Percentiles rank a stretch among this genome's conserved stretches.
Conservation (phyloP, 2,888 invertebrate species). For the Nasonovia ribisnigri region DNA sequence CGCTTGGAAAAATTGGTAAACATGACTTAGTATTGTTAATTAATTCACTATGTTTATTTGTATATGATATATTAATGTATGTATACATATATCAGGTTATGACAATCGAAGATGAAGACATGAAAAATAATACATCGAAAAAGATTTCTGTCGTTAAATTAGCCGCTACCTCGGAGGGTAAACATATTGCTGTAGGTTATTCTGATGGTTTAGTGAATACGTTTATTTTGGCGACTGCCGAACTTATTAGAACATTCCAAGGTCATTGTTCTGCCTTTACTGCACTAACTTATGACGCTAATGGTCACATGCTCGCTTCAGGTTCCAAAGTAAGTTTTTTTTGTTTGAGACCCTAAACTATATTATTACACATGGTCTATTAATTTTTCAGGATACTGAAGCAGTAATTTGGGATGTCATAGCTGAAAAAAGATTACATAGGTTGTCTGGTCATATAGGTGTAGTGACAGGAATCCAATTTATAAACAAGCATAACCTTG, state of each 20-base stretch:
- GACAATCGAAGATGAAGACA: constrained; percentile 62
- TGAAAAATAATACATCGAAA: constrained; percentile 55
- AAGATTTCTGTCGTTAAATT: constrained; percentile 52
- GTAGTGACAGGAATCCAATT: constrained; percentile 86
- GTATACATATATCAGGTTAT: constrained; percentile 40
- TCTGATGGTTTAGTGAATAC: constrained; percentile 88
- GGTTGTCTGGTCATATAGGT: constrained; percentile 93
- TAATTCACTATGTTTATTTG: not conserved
- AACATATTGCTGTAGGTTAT: constrained; percentile 89
- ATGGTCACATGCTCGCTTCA: constrained; percentile 88
- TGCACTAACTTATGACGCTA: constrained; percentile 83
- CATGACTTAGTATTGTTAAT: not conserved
- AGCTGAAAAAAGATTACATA: constrained; percentile 88
- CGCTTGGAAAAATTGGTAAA: constrained; percentile 84
- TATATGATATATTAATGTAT: too few species aligned
- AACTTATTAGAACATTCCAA: constrained; percentile 80
- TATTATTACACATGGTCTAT: constrained; percentile 49
- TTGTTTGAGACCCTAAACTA: not conserved
- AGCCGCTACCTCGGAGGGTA: not conserved
- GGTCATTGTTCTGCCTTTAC: constrained; percentile 91
- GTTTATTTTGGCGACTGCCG: constrained; percentile 82
- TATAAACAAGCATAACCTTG: constrained; percentile 75
- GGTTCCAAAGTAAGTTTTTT: constrained; percentile 80
- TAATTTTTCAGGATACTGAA: constrained; percentile 83
- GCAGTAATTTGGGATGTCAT: constrained; percentile 96